Evolutionary conservation across 92 coral and sea anemone genomes (phyloP).

Genomic region (Phenganax marumi): DNA sequence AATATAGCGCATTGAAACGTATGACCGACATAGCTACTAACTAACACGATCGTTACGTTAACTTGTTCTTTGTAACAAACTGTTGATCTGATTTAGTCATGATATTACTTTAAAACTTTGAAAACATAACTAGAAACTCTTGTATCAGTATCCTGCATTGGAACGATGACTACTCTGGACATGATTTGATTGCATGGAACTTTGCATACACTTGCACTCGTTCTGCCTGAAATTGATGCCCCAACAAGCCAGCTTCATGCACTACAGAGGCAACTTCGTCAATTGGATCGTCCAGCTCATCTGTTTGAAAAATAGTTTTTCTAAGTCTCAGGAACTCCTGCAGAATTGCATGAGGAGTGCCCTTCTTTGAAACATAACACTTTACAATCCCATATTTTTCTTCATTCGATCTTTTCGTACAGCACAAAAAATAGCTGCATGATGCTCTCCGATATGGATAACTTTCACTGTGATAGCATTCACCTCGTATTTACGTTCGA

Average conservation of each 20-base stretch:
- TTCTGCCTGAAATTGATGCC: not conserved
- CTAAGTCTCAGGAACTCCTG: not conserved
- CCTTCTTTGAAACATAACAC: not conserved
- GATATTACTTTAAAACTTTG: no score
- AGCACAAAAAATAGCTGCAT: constrained; percentile 14
- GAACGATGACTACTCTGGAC: not conserved
- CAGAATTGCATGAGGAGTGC: not conserved
- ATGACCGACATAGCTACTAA: no score
- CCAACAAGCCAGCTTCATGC: not conserved
- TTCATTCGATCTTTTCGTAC: not conserved
- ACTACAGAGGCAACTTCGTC: not conserved
- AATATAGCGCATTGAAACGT: no score
- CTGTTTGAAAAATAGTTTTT: not conserved
- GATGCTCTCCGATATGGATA: constrained; percentile 4
- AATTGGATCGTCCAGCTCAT: not conserved
- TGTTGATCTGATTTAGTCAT: no score
- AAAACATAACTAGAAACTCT: no score
- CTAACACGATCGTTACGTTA: no score
- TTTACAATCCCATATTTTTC: not conserved
- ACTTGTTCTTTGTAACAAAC: no score
- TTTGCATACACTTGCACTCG: not conserved
- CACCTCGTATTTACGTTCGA: not conserved
- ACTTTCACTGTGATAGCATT: not conserved
- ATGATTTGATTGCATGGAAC: not conserved
- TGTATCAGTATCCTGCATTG: not conserved